Percentiles rank a stretch among this genome's conserved stretches.
Conservation (phyloP, 2,888 invertebrate species). For the Patella ulyssiponensis region DNA sequence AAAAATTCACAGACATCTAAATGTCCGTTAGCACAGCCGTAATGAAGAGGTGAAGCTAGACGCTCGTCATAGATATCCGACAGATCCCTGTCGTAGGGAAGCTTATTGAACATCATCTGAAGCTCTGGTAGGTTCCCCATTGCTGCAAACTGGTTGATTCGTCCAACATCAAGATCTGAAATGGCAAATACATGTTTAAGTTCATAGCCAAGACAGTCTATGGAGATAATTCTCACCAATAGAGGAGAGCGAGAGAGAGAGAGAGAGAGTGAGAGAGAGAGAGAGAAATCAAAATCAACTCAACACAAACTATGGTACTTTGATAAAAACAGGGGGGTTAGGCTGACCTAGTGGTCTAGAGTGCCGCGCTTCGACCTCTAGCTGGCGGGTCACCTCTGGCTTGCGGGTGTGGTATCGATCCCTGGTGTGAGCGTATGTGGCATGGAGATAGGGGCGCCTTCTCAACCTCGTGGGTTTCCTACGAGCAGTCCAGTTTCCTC, state of each 20-base stretch:
- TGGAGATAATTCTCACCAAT: not conserved
- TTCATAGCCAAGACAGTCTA: not conserved
- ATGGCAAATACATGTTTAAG: not conserved
- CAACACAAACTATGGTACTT: not conserved
- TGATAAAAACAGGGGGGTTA: too few relatives aligned
- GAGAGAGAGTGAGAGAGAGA: not conserved
- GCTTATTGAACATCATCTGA: constrained; percentile 12
- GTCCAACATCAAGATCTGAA: constrained; percentile 28
- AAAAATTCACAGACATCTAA: constrained; percentile 38
- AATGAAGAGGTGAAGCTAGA: constrained; percentile 44
- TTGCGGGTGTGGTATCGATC: too few relatives aligned
- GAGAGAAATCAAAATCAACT: not conserved
- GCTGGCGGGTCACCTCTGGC: too few relatives aligned
- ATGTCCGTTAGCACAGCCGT: constrained; percentile 41
- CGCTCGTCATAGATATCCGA: constrained; percentile 33
- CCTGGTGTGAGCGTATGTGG: too few relatives aligned
- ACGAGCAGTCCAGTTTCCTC: too few relatives aligned
- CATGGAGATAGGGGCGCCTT: too few relatives aligned
- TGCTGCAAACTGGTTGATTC: constrained; percentile 34
- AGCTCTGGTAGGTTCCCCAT: constrained; percentile 30
- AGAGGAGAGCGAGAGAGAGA: not conserved
- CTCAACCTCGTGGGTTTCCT: too few relatives aligned
- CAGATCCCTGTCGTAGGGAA: constrained; percentile 26
- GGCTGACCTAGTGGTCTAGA: too few relatives aligned
- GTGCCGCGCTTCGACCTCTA: too few relatives aligned